phyloP scores from a whole-genome alignment of 2,888 invertebrate genomes.

The Meteorus cinctellus region DNA sequence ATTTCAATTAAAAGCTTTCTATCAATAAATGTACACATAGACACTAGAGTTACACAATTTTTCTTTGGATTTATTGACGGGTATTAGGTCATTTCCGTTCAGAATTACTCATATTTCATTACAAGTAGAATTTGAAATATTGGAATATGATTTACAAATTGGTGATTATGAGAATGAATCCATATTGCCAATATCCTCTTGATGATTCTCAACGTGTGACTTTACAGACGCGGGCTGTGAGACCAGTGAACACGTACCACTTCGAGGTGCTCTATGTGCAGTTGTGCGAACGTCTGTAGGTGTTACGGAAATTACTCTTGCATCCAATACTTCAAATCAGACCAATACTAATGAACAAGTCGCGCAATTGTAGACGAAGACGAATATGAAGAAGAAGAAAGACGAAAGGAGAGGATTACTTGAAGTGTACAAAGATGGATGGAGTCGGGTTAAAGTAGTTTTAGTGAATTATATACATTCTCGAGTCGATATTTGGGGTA shows the following conservation, averaged over 20 bases:
- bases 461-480: constrained; percentile 3
- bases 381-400: neutral
- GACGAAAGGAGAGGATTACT: neutral
- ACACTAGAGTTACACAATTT: neutral
- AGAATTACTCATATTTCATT: neutral
- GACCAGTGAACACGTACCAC: constrained; percentile 66
- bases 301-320: constrained; percentile 67
- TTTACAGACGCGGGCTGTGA: constrained; percentile 67
- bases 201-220: constrained; percentile 32
- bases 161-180: neutral
- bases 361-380: constrained; percentile 61
- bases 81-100: neutral
- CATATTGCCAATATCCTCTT: neutral
- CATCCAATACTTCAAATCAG: constrained; percentile 63
- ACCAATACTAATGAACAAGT: constrained; percentile 63
- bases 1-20: neutral
- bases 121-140: neutral
- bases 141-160: neutral
- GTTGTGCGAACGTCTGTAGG: constrained; percentile 68
- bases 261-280: constrained; percentile 65
- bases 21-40: neutral
- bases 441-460: neutral
- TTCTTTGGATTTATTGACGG: neutral
- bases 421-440: constrained; percentile 3
- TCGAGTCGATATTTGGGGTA: neutral